Evolutionary conservation across 1,140 invertebrate species (phyloP).

Genomic region (Gerris buenoi): DNA sequence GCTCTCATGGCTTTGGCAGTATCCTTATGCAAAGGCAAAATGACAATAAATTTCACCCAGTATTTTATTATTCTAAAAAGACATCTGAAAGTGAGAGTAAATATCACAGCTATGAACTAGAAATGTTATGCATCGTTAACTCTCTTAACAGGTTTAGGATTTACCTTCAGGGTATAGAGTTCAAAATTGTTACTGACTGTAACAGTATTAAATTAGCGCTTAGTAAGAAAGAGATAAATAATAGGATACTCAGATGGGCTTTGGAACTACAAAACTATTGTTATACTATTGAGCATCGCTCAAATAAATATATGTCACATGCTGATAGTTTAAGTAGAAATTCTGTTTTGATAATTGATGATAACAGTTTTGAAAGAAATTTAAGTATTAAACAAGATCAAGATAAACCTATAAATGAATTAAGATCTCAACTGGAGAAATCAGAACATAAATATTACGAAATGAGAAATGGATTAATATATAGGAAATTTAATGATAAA

Average conservation of each 20-base stretch:
- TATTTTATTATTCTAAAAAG: not conserved
- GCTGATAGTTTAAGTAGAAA: not conserved
- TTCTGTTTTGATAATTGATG: not conserved
- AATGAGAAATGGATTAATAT: not conserved
- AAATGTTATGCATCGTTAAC: not conserved
- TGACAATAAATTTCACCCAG: not conserved
- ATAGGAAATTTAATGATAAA: not conserved
- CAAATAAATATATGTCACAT: not conserved
- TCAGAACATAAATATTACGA: not conserved
- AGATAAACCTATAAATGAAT: not conserved
- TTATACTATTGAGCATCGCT: not conserved
- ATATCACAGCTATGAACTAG: not conserved
- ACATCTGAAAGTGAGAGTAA: not conserved
- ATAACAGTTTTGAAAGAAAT: not conserved
- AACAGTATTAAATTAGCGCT: not conserved
- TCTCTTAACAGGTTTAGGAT: not conserved
- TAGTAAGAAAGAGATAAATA: not conserved
- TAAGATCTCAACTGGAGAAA: not conserved
- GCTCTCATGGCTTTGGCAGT: not conserved
- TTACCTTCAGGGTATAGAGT: not conserved
- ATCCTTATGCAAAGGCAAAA: not conserved
- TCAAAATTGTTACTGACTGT: not conserved
- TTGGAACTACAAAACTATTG: not conserved
- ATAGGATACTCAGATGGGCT: not conserved
- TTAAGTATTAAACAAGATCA: not conserved